Evolutionary conservation across 2,113 vertebrate species (phyloP), one percentile per base, ranked within the genome.

Genomic region (Anhinga rufa): DNA sequence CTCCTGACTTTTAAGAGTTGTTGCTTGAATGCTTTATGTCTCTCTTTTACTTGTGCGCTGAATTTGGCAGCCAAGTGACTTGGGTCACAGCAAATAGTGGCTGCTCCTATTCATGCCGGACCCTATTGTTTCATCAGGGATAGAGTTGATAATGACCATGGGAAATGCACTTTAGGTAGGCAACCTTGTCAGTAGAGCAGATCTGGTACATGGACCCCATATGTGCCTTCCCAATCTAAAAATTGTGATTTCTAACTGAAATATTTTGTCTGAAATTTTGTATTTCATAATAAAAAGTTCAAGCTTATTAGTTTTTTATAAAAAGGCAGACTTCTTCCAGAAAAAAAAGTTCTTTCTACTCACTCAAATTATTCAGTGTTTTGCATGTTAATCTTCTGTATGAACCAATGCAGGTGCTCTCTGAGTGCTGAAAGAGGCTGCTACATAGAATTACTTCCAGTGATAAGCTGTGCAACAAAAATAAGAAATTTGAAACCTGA

Each of bases 281-380:
- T 55, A 46, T 81, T 93, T 91, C 29, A 28, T 42, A 86, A 82
- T 48, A 76, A 86, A 93, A 72, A 51, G 9, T 64, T 87, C 46
- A 40, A 81, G 16, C 77, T 38, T 82, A 48, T 36, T n/a, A 26
- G 5, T 58, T 65, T 80, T 92, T 82, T 34, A 74, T 20, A 19
- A 89, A 88, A 91, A 83, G 51, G 29, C 60, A 40, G 95, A 82
- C 31, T 51, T 82, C 38, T 81, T 88, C 14, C 55, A 93, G 72
- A 81, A 92, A 95, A 85, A 57, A 60, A 85, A 57, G 51, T 49
- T 89, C 66, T 85, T 90, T 38, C 84, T 88, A 44, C 87, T 78
- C 58, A 95, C 94, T 93, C 84, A 66, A 69, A 88, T 95, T 97
- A 93, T 96, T 93, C 96, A 92, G 83, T 57, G 78, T 78, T 74